Evolutionary conservation across 2,888 invertebrate genomes (phyloP).

Genomic region (Melanotus villosus): DNA sequence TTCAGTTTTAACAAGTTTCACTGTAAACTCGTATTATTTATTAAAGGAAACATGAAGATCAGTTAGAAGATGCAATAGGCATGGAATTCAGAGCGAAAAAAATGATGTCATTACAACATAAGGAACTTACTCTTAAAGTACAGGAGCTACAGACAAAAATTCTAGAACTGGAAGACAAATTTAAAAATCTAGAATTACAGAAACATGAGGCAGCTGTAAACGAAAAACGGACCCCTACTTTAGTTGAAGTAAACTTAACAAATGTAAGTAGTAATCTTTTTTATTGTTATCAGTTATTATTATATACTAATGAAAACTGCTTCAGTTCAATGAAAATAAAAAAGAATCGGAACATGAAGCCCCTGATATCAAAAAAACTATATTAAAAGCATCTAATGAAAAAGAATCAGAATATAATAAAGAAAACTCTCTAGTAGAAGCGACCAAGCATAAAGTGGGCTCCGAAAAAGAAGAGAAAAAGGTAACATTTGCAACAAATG

Average conservation of each 20-base stretch:
- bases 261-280: too few species aligned
- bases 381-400: too few species aligned
- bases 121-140: background rate
- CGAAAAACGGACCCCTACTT: too few species aligned
- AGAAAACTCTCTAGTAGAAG: background rate
- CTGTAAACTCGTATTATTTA: too few species aligned
- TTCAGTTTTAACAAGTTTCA: too few species aligned
- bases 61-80: too few species aligned
- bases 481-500: slow-evolving; percentile 7
- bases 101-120: background rate
- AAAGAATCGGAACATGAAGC: background rate
- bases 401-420: background rate
- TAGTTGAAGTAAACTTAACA: too few species aligned
- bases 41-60: too few species aligned
- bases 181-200: background rate
- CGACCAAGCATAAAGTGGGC: too few species aligned
- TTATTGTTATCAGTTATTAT: too few species aligned
- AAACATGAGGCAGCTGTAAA: background rate
- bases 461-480: background rate
- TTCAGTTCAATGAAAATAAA: background rate
- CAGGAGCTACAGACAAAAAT: background rate
- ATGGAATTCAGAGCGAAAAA: slow-evolving; percentile 19
- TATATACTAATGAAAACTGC: background rate
- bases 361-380: too few species aligned
- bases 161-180: background rate